Conservation (phyloP, 1,140 invertebrate genomes). For the Drosophila burlai region DNA sequence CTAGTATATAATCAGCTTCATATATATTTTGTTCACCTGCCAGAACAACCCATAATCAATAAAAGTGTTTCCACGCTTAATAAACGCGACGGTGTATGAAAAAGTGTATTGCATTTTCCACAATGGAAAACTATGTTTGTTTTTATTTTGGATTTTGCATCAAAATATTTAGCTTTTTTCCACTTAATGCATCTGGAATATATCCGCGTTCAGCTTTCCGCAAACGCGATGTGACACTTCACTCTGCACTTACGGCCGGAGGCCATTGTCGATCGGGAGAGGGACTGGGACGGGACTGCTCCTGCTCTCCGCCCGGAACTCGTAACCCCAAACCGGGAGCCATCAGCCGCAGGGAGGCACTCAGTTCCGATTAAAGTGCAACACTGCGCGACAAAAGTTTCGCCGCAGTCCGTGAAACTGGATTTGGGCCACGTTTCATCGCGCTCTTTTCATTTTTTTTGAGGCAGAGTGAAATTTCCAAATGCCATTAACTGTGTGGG, state of each 20-base stretch:
- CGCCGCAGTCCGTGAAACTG: constrained; percentile 22
- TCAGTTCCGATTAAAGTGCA: constrained; percentile 52
- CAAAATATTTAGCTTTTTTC: constrained; percentile 13
- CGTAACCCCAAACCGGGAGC: constrained; percentile 3
- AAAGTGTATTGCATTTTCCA: not conserved
- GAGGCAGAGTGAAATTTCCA: constrained; percentile 22
- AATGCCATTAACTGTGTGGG: constrained; percentile 59
- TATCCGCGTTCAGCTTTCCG: constrained; percentile 21
- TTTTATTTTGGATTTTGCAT: constrained; percentile 11
- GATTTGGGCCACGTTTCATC: constrained; percentile 34
- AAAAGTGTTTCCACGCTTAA: not conserved
- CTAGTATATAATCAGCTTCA: too few species aligned
- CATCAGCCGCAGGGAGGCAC: constrained; percentile 27
- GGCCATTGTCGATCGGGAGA: constrained; percentile 20
- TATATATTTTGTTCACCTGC: not conserved
- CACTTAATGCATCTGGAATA: constrained; percentile 32
- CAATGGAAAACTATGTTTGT: not conserved
- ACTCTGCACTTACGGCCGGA: constrained; percentile 28
- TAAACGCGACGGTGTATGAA: not conserved
- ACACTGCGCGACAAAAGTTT: constrained; percentile 52
- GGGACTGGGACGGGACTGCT: not conserved
- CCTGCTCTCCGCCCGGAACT: not conserved
- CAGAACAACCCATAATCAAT: not conserved
- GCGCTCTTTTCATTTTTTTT: not conserved
- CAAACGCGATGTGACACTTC: constrained; percentile 44